phyloP scores from a whole-genome alignment of 2,797 vertebrate species.

The Hydrocynus forskahlii region DNA sequence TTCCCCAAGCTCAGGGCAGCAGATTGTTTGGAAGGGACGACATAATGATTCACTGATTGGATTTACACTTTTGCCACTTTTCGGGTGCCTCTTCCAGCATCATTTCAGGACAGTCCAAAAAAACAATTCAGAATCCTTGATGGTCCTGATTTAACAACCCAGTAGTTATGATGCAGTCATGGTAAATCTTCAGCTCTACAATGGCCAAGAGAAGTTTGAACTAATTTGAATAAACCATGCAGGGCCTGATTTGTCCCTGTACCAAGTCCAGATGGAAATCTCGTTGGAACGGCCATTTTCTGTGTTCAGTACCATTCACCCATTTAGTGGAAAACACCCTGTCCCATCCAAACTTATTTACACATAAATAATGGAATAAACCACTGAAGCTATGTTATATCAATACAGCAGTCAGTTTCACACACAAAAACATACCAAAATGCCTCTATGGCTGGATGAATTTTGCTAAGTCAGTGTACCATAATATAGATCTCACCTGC shows the following conservation, averaged over 20 bases:
- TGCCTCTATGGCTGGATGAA: too few species aligned
- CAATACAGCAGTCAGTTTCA: neutral
- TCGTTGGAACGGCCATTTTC: neutral
- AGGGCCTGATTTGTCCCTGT: too few species aligned
- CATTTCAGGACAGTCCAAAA: too few species aligned
- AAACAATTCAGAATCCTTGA: too few species aligned
- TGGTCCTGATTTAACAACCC: too few species aligned
- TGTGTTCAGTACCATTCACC: neutral
- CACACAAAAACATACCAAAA: neutral
- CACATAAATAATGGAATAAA: neutral
- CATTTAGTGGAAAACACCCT: neutral
- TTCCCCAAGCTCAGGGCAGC: too few species aligned
- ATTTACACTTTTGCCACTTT: too few species aligned
- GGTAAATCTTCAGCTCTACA: neutral
- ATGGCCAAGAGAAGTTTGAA: neutral
- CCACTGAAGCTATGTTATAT: neutral
- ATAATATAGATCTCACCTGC: constrained; percentile 82
- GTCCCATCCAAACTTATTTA: neutral
- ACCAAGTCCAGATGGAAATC: neutral
- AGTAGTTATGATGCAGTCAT: too few species aligned
- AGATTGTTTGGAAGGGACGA: too few species aligned
- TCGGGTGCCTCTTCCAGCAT: too few species aligned
- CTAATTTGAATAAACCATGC: neutral
- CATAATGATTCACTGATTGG: neutral
- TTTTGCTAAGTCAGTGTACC: neutral